Base-by-base conservation (phyloP, 1,140 invertebrate species). In the Harlomillsia oculata region DNA sequence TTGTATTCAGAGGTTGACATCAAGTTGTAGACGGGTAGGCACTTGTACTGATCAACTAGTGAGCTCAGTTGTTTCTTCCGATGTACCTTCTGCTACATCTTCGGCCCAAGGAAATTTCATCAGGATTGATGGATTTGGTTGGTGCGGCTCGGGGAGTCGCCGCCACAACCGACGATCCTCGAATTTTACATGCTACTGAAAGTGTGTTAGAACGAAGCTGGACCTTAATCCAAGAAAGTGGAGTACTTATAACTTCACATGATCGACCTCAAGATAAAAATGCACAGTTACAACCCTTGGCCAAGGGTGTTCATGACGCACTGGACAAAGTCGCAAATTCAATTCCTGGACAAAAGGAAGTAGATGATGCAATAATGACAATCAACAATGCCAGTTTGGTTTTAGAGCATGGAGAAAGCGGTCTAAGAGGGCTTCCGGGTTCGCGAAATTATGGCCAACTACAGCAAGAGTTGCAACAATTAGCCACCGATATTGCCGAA, bases 381-480 rank as follows among this genome's bases (percentile, higher is more conserved):
- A 92, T 97, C 49, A 83, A 81, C 48, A 78, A 83, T 60, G 82
- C 83, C 32, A 82, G 82, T 32, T 78, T 85, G 56, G 78, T 81
- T 9, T 73, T 96, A 14, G 78, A 82, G 53, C 79, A 78, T 59
- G 79, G 79, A 39, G 78, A 84, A 29, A 46, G 28, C 28, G 25
- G 29, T 16, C 34, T 34, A 16, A 55, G 48, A 18, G 32, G 46
- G n/a, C 16, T 86, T 68, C 84, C 84, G 3, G 72, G 74, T 0
- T 81, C 82, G 21, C 36, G 3, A 0, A 4, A 16, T 49, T 67
- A 1, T 63, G 81, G 80, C 3, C 87, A 92, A 69, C 75, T 93
- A 1, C 91, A 96, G 72, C 77, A 78, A 14, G 87, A 94, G 64
- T 73, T 97, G 77, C 80, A 41, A 84, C 88, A 20, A 89, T 92